Evolutionary conservation across 2,888 invertebrate genomes (phyloP).

Genomic region (Onthophagus sagittarius): DNA sequence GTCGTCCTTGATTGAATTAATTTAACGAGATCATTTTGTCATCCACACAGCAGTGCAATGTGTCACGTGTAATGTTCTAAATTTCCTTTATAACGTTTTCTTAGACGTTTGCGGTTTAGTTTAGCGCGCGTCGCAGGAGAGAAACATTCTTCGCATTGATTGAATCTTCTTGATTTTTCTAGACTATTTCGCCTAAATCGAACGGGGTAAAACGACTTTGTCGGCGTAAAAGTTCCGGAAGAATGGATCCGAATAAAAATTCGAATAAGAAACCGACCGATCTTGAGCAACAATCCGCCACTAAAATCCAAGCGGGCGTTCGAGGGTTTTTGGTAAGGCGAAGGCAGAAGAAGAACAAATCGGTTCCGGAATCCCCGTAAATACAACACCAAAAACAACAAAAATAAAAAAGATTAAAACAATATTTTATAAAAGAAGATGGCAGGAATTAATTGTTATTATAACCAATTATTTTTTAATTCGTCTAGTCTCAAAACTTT

Average conservation of each 20-base stretch:
- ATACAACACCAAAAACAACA: neutral
- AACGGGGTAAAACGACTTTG: slow-evolving; percentile 26
- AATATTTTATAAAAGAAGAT: neutral
- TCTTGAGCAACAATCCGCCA: slow-evolving; percentile 49
- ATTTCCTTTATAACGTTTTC: neutral
- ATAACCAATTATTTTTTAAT: neutral
- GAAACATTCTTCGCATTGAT: neutral
- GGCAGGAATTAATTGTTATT: neutral
- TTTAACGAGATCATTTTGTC: neutral
- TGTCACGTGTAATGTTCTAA: neutral
- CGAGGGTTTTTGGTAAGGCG: slow-evolving; percentile 54
- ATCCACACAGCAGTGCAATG: neutral
- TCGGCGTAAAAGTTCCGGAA: slow-evolving; percentile 39
- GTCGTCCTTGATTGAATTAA: neutral
- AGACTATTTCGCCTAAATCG: neutral
- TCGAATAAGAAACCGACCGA: slow-evolving; percentile 28
- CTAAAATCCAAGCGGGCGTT: slow-evolving; percentile 56
- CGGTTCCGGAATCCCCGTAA: slow-evolving; percentile 17
- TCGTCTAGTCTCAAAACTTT: neutral
- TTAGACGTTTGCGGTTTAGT: neutral
- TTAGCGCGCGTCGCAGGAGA: neutral
- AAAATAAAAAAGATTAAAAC: neutral
- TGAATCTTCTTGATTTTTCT: neutral
- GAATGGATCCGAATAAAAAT: slow-evolving; percentile 21
- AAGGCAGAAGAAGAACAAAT: slow-evolving; percentile 45